Evolutionary conservation across 1,140 invertebrate species (phyloP), one percentile per base, ranked within the genome.

Genomic region (Asobara japonica): DNA sequence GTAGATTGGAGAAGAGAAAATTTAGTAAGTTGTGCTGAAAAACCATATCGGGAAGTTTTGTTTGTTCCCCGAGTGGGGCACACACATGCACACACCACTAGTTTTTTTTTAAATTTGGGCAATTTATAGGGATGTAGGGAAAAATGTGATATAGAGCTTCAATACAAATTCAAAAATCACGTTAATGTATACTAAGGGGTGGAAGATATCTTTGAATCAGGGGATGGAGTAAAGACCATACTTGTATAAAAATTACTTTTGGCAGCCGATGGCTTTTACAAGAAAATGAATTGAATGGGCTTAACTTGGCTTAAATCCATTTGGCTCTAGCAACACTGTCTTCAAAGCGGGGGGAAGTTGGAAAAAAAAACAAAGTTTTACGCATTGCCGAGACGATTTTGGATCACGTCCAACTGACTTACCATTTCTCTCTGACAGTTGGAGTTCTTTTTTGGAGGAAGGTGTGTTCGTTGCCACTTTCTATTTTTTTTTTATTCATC

Each of bases 261-360:
- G 51, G 51, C 51, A 56, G 22, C 51, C 1, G 25, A 2, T 8
- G 20, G 8, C 3, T 51, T 51, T 51, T 2, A 51, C 2, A 56
- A 56, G 22, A 25, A 25, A 11, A 25, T 6, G 18, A 51, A 41
- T 13, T 51, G 20, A 51, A 51, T 51, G 45, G 29, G 60, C 29
- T 62, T 30, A 31, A 62, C 10, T 62, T 62, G 60, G 60, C 60
- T 16, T 62, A n/a, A 62, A 30, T 62, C 60, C 60, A 62, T 29
- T 62, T 62, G 60, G 60, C 60, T 62, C 10, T 8, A 3, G n/a
- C 0, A 27, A 30, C 11, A 62, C 27, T 11, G 25, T 30, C 13
- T 62, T 62, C 5, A 11, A n/a, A n/a, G n/a, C n/a, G 51, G 25
- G 60, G 29, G n/a, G 29, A 31, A n/a, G n/a, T n/a, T 18, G 25